Percentiles rank a stretch among this genome's conserved stretches.
Evolutionary conservation across 2,113 vertebrate species (phyloP).

Genomic region (Ivindomyrus marchei): DNA sequence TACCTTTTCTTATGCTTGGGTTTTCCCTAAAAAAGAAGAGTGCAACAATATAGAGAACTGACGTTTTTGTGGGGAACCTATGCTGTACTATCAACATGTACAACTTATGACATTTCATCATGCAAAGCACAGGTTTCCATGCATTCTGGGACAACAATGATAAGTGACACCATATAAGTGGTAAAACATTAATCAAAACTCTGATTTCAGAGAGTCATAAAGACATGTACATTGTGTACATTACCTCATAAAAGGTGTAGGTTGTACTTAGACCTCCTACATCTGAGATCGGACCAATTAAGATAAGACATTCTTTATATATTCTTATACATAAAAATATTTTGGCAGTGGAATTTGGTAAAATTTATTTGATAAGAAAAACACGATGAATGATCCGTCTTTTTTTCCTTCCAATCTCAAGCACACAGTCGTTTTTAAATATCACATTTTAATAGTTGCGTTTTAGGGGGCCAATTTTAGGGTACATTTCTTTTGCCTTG

Average conservation of each 20-base stretch:
- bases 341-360: constrained; percentile 14
- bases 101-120: constrained; percentile 46
- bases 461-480: constrained; percentile 18
- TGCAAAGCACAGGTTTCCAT: constrained; percentile 22
- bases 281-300: constrained; percentile 60
- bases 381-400: not conserved
- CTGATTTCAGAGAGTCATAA: constrained; percentile 51
- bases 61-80: constrained; percentile 27
- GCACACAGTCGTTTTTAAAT: constrained; percentile 17
- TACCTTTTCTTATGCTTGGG: not conserved
- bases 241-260: constrained; percentile 57
- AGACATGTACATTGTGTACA: constrained; percentile 43
- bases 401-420: constrained; percentile 17
- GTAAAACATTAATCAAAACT: constrained; percentile 44
- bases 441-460: constrained; percentile 12
- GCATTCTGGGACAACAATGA: constrained; percentile 40
- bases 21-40: constrained; percentile 1
- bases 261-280: constrained; percentile 45
- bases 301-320: constrained; percentile 31
- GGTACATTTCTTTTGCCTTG: not conserved
- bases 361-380: constrained; percentile 47
- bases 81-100: constrained; percentile 12
- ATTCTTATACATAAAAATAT: constrained; percentile 37
- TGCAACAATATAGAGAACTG: not conserved
- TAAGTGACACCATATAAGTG: constrained; percentile 59